phyloP scores from a whole-genome alignment of 2,797 vertebrate species.

The Argya squamiceps region DNA sequence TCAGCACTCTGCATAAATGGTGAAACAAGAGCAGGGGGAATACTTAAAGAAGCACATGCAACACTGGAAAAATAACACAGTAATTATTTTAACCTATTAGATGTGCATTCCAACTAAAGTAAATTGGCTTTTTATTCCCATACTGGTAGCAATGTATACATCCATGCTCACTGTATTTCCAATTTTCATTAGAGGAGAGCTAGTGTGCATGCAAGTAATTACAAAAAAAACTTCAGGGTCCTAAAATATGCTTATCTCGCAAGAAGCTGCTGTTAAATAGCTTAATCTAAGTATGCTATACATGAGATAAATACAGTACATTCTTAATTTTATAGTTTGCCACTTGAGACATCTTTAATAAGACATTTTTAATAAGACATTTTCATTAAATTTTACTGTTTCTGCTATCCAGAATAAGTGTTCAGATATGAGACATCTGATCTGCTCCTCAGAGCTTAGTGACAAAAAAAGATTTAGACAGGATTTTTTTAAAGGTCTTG shows the following conservation, averaged over 20 bases:
- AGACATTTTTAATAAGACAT: neutral
- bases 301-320: neutral
- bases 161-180: conserved; percentile 2
- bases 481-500: neutral
- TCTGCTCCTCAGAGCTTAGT: neutral
- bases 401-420: neutral
- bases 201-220: neutral
- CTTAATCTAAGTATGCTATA: neutral
- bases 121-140: conserved; percentile 37
- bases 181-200: conserved; percentile 33
- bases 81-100: conserved; percentile 22
- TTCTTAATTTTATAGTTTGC: conserved; percentile 5
- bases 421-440: neutral
- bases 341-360: neutral
- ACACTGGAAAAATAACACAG: neutral
- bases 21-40: neutral
- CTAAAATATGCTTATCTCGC: neutral
- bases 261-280: neutral
- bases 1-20: neutral
- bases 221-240: conserved; percentile 3
- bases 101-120: neutral
- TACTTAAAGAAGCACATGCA: neutral
- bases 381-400: conserved; percentile 28
- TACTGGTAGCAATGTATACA: neutral
- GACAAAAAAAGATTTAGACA: neutral